Percentiles rank a stretch among this genome's conserved stretches.
These are phyloP conservation scores for Prunella himalayana DNA, from an alignment of 2,113 vertebrate species.

Conservation along the genomic window DNA sequence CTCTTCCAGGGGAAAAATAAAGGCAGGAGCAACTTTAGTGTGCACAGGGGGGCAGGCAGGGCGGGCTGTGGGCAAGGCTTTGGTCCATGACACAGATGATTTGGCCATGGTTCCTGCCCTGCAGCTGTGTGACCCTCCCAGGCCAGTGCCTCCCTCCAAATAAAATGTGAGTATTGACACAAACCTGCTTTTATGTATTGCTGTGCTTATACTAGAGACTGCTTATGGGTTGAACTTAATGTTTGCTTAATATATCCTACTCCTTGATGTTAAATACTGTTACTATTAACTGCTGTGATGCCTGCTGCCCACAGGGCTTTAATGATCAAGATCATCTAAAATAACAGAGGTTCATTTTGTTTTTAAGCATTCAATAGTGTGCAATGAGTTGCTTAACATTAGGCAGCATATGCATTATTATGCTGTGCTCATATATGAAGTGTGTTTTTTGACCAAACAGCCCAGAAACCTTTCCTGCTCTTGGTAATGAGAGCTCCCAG, in stretches of 20 bases:
- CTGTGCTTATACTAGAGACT: neutral
- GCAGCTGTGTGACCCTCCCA: neutral
- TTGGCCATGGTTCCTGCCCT: neutral
- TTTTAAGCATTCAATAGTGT: neutral
- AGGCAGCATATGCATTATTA: neutral
- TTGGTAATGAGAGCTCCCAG: neutral
- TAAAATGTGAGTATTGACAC: neutral
- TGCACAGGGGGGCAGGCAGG: fast-evolving
- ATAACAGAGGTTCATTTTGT: neutral
- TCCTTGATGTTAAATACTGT: neutral
- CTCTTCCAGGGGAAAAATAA: neutral
- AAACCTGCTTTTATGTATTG: neutral
- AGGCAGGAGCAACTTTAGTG: neutral
- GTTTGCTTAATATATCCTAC: neutral
- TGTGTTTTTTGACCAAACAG: neutral
- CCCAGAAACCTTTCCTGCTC: neutral
- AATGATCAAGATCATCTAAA: neutral
- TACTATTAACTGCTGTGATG: constrained; percentile 3
- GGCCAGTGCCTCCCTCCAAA: neutral
- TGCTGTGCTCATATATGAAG: neutral
- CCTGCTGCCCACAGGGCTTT: neutral
- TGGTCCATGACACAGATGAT: neutral
- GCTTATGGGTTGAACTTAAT: neutral
- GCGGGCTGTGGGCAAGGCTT: neutral
- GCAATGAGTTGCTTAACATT: neutral